phyloP scores from a whole-genome alignment of 2,113 vertebrate species.

The Vombatus ursinus region DNA sequence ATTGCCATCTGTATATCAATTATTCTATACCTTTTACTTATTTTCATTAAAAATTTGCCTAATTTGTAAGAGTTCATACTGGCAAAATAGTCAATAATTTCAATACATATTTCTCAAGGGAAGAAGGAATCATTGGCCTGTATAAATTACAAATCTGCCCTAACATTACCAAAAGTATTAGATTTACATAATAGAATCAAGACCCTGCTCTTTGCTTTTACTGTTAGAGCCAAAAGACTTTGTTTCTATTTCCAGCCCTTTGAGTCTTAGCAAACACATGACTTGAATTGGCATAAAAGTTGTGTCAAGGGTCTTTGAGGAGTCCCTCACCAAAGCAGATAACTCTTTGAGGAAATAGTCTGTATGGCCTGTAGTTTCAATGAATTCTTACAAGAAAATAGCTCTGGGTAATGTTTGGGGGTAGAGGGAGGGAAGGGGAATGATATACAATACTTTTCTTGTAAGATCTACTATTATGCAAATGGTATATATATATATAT shows the following conservation, averaged over 20 bases:
- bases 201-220: background rate
- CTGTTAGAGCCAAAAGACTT: background rate
- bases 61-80: background rate
- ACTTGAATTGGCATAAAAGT: accelerated
- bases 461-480: background rate
- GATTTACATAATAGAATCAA: background rate
- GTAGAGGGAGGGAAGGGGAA: background rate
- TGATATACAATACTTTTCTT: background rate
- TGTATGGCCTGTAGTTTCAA: background rate
- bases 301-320: background rate
- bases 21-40: background rate
- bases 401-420: background rate
- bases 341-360: background rate
- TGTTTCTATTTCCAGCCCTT: background rate
- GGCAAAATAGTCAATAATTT: slow-evolving; percentile 12
- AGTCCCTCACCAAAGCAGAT: too few relatives aligned
- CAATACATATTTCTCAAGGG: background rate
- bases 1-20: accelerated
- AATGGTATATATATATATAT: too few relatives aligned
- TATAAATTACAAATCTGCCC: background rate
- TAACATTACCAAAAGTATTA: background rate
- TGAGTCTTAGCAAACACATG: background rate
- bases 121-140: background rate
- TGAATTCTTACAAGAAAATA: accelerated
- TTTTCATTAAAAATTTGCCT: background rate